phyloP scores from a whole-genome alignment of 2,888 invertebrate genomes.

The Tetramorium bicarinatum region DNA sequence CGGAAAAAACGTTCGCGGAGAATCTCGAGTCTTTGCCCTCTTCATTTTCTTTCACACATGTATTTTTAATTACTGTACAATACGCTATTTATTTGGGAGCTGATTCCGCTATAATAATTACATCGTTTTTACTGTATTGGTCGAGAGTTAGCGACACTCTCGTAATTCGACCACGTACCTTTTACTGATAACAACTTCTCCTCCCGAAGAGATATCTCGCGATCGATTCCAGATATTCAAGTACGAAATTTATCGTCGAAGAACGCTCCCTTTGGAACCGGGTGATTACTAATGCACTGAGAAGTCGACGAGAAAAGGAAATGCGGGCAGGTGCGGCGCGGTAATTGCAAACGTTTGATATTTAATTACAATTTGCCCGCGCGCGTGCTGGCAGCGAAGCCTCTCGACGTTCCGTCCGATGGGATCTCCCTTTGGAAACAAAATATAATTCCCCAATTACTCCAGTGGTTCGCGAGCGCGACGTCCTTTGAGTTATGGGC shows the following conservation, averaged over 20 bases:
- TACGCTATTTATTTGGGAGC: not conserved
- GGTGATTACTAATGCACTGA: slow-evolving; percentile 36
- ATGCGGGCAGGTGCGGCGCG: slow-evolving; percentile 72
- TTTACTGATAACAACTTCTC: slow-evolving; percentile 12
- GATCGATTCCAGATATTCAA: slow-evolving; percentile 27
- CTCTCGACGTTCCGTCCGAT: slow-evolving; percentile 72
- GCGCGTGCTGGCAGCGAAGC: slow-evolving; percentile 63
- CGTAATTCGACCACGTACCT: not conserved
- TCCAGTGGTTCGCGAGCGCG: slow-evolving; percentile 63
- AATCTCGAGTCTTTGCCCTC: not conserved
- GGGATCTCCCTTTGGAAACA: slow-evolving; percentile 78
- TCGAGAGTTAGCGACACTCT: not conserved
- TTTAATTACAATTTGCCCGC: slow-evolving; percentile 82
- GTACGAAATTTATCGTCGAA: slow-evolving; percentile 43
- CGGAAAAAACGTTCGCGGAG: not conserved
- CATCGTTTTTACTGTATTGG: not conserved
- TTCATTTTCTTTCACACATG: not conserved
- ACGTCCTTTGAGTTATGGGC: slow-evolving; percentile 74
- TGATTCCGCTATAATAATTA: not conserved
- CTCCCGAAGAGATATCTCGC: slow-evolving; percentile 2
- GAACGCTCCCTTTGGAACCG: slow-evolving; percentile 25
- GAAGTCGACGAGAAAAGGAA: slow-evolving; percentile 57
- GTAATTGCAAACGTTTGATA: slow-evolving; percentile 84
- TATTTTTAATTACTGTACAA: not conserved
- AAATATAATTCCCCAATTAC: slow-evolving; percentile 84